These are phyloP conservation scores for Thyatira batis DNA, from an alignment of 2,888 invertebrate species.

Conservation along the genomic window DNA sequence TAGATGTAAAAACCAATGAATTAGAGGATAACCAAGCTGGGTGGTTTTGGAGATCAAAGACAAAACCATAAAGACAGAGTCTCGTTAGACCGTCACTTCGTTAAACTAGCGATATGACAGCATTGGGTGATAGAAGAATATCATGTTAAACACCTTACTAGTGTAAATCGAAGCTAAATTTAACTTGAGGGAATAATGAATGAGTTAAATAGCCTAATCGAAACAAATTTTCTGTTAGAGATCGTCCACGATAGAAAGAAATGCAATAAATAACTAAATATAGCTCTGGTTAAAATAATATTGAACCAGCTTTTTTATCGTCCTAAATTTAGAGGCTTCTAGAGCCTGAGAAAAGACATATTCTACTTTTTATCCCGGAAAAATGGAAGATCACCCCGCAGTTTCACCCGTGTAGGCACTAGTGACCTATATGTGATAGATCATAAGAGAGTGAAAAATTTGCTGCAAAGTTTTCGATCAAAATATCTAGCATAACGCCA, in stretches of 20 bases:
- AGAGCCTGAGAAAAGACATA: too few species aligned
- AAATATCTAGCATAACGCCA: constrained; percentile 4
- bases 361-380: too few species aligned
- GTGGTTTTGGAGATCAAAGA: constrained; percentile 1
- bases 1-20: neutral
- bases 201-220: neutral
- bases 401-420: too few species aligned
- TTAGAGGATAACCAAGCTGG: neutral
- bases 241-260: too few species aligned
- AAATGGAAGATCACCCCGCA: too few species aligned
- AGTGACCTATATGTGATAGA: too few species aligned
- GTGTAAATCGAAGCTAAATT: neutral
- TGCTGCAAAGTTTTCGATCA: neutral
- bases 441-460: too few species aligned
- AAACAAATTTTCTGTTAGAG: too few species aligned
- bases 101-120: constrained; percentile 1
- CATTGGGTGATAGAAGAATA: constrained; percentile 1
- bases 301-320: too few species aligned
- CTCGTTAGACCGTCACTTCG: neutral
- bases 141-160: neutral
- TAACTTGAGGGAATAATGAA: neutral
- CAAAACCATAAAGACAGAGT: neutral
- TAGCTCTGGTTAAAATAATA: too few species aligned
- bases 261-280: too few species aligned
- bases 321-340: too few species aligned